Evolutionary conservation across 2,888 invertebrate species (phyloP).

Genomic region (Archips xylosteana): DNA sequence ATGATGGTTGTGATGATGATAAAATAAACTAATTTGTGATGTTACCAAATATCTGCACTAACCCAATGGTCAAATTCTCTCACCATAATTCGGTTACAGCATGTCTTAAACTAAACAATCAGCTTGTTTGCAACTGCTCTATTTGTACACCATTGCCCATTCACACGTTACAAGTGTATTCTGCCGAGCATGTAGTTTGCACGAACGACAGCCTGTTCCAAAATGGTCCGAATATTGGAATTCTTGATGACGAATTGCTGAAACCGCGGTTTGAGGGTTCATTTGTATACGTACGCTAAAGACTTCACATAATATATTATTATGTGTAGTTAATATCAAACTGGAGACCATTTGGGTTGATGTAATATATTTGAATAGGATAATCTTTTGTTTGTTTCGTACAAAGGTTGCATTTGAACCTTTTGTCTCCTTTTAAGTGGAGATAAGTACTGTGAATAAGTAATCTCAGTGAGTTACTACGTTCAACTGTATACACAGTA

Average conservation of each 20-base stretch:
- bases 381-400: neutral
- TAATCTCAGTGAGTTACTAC: too few relatives aligned
- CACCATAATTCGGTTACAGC: neutral
- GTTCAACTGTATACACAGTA: too few relatives aligned
- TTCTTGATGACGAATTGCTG: conserved; percentile 36
- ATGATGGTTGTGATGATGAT: too few relatives aligned
- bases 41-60: neutral
- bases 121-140: conserved; percentile 11
- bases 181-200: conserved; percentile 32
- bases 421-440: neutral
- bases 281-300: neutral
- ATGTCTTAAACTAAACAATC: neutral
- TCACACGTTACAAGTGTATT: conserved; percentile 30
- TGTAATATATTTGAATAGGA: neutral
- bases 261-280: neutral
- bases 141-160: conserved; percentile 30
- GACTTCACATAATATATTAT: neutral
- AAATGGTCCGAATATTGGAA: conserved; percentile 37
- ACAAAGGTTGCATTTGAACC: neutral
- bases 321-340: neutral
- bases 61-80: neutral
- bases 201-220: conserved; percentile 21
- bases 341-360: neutral
- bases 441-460: too few relatives aligned
- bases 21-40: neutral